phyloP scores from a whole-genome alignment of 2,888 invertebrate genomes.

The Cheiracanthium punctorium region DNA sequence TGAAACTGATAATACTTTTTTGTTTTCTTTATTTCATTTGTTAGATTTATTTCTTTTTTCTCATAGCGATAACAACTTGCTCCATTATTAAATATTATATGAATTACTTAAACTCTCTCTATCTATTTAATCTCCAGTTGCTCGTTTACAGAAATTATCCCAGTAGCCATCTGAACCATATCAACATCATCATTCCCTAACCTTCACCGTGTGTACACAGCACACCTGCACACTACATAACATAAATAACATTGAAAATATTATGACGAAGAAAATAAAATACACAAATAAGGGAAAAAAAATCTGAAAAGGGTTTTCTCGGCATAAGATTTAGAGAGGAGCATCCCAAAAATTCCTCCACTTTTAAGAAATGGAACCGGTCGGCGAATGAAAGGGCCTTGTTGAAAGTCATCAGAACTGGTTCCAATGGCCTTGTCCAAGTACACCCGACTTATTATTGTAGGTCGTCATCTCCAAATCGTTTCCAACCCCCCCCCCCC shows the following conservation, averaged over 20 bases:
- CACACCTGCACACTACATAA: neutral
- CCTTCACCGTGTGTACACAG: neutral
- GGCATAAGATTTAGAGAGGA: conserved; percentile 14
- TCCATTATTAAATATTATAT: too few species aligned
- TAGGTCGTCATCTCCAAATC: conserved; percentile 37
- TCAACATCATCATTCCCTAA: neutral
- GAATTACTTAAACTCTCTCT: too few species aligned
- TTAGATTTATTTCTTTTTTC: too few species aligned
- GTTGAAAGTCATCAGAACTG: conserved; percentile 24
- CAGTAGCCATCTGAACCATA: neutral
- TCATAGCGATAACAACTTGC: too few species aligned
- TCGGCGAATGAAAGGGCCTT: conserved; percentile 37
- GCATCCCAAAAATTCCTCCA: conserved; percentile 45
- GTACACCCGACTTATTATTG: conserved; percentile 57
- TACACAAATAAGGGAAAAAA: neutral
- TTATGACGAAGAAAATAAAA: too few species aligned
- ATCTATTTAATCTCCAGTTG: too few species aligned
- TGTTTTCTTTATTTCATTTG: too few species aligned
- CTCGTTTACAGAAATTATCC: too few species aligned
- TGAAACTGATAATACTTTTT: too few species aligned
- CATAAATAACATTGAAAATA: neutral
- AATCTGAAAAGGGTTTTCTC: conserved; percentile 32
- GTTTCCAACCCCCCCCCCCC: neutral
- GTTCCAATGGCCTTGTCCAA: conserved; percentile 63
- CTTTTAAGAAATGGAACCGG: conserved; percentile 47